phyloP scores from a whole-genome alignment of 2,113 vertebrate genomes.

The Tragelaphus imberbis region DNA sequence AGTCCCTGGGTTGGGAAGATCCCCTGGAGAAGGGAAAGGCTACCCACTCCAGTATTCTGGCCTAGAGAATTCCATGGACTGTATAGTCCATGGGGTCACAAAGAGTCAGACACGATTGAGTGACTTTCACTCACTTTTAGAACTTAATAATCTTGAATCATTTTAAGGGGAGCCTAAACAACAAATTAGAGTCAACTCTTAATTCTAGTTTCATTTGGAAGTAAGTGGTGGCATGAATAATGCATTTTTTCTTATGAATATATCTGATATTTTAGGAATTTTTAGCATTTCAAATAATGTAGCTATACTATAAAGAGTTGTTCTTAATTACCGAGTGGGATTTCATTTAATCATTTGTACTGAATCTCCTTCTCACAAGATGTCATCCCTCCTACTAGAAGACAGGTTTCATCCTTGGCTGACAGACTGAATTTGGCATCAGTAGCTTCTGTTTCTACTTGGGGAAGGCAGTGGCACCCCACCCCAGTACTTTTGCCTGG shows the following conservation, averaged over 20 bases:
- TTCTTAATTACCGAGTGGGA: slow-evolving; percentile 51
- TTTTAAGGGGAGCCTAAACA: slow-evolving; percentile 9
- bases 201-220: slow-evolving; percentile 28
- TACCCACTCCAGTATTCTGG: background rate
- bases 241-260: slow-evolving; percentile 43
- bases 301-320: slow-evolving; percentile 19
- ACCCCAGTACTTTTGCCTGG: no score
- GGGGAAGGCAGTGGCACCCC: no score
- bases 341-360: background rate
- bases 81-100: background rate
- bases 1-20: background rate
- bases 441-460: background rate
- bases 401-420: slow-evolving; percentile 15
- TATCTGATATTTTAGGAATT: slow-evolving; percentile 43
- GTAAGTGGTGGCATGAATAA: slow-evolving; percentile 47
- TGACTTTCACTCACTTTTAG: background rate
- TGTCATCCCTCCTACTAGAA: background rate
- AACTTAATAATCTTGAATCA: background rate
- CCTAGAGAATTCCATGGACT: background rate
- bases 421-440: background rate
- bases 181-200: slow-evolving; percentile 21
- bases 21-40: background rate
- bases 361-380: slow-evolving; percentile 13
- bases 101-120: background rate
- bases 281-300: slow-evolving; percentile 39